A percentile compares a stretch with the other conserved stretches of the same genome.
phyloP scores from a whole-genome alignment of 1,140 invertebrate genomes.

The Euura lappo region DNA sequence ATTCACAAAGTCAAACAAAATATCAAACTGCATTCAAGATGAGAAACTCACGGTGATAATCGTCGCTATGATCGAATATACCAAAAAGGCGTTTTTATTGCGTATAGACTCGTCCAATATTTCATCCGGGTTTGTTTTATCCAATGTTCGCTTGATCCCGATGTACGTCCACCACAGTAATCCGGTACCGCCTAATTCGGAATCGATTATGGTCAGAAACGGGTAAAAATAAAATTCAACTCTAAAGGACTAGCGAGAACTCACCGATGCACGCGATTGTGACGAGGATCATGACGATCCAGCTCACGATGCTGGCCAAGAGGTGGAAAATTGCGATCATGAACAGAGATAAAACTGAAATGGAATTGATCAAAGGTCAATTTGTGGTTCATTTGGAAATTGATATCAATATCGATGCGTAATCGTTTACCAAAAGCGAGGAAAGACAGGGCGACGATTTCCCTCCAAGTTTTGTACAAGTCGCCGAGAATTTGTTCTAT shows the following conservation, averaged over 20 bases:
- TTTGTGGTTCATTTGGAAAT: constrained; percentile 17
- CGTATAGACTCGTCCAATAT: constrained; percentile 79
- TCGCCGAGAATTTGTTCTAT: constrained; percentile 88
- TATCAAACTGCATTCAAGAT: constrained; percentile 11
- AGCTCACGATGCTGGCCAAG: constrained; percentile 82
- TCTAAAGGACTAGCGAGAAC: constrained; percentile 14
- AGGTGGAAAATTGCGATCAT: constrained; percentile 86
- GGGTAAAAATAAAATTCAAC: not conserved
- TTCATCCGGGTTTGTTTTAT: constrained; percentile 64
- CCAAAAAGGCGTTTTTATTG: constrained; percentile 86
- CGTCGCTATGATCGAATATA: constrained; percentile 86
- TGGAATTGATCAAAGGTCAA: constrained; percentile 29
- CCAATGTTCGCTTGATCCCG: constrained; percentile 75
- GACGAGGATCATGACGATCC: constrained; percentile 84
- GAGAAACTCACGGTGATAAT: constrained; percentile 76
- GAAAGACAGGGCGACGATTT: constrained; percentile 82
- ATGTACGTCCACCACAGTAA: constrained; percentile 90
- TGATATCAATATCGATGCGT: constrained; percentile 7
- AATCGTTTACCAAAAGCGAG: constrained; percentile 77
- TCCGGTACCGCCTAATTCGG: constrained; percentile 68
- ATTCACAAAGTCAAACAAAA: constrained; percentile 29
- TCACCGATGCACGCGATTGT: constrained; percentile 75
- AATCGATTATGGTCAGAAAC: not conserved
- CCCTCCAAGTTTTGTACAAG: constrained; percentile 85
- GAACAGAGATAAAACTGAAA: constrained; percentile 80